Conservation (phyloP, 2,797 vertebrate genomes). For the Leptatherina wallacei region DNA sequence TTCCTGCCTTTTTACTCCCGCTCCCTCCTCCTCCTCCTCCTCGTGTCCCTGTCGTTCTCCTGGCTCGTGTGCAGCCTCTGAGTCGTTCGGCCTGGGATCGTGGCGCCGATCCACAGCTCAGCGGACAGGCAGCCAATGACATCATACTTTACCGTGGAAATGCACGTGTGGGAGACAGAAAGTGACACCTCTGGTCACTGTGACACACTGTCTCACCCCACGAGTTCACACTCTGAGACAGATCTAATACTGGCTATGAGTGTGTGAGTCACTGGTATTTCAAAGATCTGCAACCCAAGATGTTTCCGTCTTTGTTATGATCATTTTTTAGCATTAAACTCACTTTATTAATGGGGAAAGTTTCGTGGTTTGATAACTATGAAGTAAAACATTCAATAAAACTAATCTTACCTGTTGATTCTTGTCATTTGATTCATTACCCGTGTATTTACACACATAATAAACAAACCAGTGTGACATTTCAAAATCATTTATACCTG, state of each 20-base stretch:
- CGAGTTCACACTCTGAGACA: conserved; percentile 46
- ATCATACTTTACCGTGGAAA: conserved; percentile 54
- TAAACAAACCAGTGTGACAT: conserved; percentile 32
- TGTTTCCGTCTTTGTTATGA: conserved; percentile 3
- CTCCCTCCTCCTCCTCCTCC: conserved; percentile 15
- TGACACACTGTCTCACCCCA: conserved; percentile 68
- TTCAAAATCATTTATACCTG: conserved; percentile 39
- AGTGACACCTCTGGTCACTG: conserved; percentile 77
- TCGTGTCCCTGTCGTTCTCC: conserved; percentile 28
- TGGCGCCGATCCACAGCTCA: conserved; percentile 61
- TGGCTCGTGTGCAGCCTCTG: conserved; percentile 52
- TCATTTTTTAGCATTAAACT: background rate
- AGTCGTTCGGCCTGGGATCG: conserved; percentile 61
- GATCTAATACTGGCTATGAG: conserved; percentile 34
- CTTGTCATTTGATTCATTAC: conserved; percentile 1
- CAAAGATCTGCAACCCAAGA: conserved; percentile 1
- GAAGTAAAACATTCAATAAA: background rate
- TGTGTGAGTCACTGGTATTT: conserved; percentile 22
- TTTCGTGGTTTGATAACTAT: background rate
- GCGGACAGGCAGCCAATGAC: conserved; percentile 69
- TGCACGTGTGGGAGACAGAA: conserved; percentile 36
- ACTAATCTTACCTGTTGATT: background rate
- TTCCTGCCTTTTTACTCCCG: conserved; percentile 32
- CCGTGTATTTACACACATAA: conserved; percentile 5
- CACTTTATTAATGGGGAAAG: background rate